Evolutionary conservation across 2,888 invertebrate species (phyloP).

Genomic region (Macroteleia sp.): DNA sequence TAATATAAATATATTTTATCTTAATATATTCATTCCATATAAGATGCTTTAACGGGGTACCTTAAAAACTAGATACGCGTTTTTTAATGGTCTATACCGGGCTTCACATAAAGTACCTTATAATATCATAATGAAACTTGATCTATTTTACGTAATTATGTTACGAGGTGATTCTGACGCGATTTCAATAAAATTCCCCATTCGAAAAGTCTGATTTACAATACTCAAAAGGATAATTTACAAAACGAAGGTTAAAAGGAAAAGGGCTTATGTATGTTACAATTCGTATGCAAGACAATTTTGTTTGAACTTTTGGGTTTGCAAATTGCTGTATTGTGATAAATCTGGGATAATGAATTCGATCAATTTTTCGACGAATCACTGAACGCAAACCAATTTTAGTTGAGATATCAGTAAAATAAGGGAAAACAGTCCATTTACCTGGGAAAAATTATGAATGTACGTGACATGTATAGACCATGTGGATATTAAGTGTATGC

Average conservation of each 20-base stretch:
- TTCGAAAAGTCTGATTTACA: constrained; percentile 68
- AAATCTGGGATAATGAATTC: constrained; percentile 23
- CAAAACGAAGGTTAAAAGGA: constrained; percentile 10
- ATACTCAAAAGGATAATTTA: constrained; percentile 63
- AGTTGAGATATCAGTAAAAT: constrained; percentile 35
- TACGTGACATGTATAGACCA: constrained; percentile 12
- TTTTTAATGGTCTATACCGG: constrained; percentile 76
- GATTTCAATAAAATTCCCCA: constrained; percentile 43
- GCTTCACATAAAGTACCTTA: constrained; percentile 82
- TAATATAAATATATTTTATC: constrained; percentile 78
- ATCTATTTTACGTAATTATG: constrained; percentile 51
- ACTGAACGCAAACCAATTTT: constrained; percentile 35
- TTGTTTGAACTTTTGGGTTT: constrained; percentile 26
- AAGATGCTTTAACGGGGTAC: constrained; percentile 80
- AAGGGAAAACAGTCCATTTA: constrained; percentile 39
- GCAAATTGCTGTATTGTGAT: constrained; percentile 29
- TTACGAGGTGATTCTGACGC: constrained; percentile 40
- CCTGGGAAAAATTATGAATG: constrained; percentile 22
- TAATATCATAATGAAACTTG: constrained; percentile 63
- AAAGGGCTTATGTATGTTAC: constrained; percentile 30
- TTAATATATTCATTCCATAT: constrained; percentile 82
- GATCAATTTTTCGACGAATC: constrained; percentile 23
- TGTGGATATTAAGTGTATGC: constrained; percentile 12
- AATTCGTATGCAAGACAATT: constrained; percentile 14
- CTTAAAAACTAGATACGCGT: constrained; percentile 74